Base-by-base conservation (phyloP, 2,888 invertebrate genomes). In the Caenorhabditis sinica region DNA sequence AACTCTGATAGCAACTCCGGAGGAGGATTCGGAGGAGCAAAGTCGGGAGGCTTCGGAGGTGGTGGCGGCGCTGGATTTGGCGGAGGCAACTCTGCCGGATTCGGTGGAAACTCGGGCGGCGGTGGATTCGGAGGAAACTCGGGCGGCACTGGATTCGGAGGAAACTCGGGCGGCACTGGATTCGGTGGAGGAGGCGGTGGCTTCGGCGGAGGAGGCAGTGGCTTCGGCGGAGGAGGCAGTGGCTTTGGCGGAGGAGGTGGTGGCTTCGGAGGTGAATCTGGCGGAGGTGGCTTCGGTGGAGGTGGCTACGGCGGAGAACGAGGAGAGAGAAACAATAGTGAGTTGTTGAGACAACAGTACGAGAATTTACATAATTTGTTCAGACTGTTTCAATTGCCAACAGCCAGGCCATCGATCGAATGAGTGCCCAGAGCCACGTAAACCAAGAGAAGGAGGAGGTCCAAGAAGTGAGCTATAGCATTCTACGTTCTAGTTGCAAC, bases 311-410 rank as follows among this genome's bases (percentile, higher is more conserved):
- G 77, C 23, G 77, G 77, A 43, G 75, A 66, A 17, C 43, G 75
- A 20, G 61, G 61, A 30, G 74, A 71, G 51, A 30, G 69, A 51
- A 73, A 73, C 49, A 76, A 69, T 68, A 71, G 77, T 71, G 15
- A 63, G 69, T 61, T 49, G 53, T 25, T 5, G 23, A 13, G 11
- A 9, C 9, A 25, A 30, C 11, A 13, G 15, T 36, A 9, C n/a
- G n/a, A 28, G 28, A 15, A 40, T 13, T 2, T 13, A 40, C 17
- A 1, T 61, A 15, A 1, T 30, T 30, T 28, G 40, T 84, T 61
- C 49, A 85, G 86, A 69, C 17, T 83, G 76, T 45, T 69, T 69
- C 74, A 80, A 60, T 56, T 80, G 82, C 53, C n/a, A 65, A 2
- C 58, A 71, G 30, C 58, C 65, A n/a, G 81, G 81, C 9, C 65